These are phyloP conservation scores for Caloenas nicobarica DNA, from an alignment of 2,113 vertebrate species.

Conservation along the genomic window DNA sequence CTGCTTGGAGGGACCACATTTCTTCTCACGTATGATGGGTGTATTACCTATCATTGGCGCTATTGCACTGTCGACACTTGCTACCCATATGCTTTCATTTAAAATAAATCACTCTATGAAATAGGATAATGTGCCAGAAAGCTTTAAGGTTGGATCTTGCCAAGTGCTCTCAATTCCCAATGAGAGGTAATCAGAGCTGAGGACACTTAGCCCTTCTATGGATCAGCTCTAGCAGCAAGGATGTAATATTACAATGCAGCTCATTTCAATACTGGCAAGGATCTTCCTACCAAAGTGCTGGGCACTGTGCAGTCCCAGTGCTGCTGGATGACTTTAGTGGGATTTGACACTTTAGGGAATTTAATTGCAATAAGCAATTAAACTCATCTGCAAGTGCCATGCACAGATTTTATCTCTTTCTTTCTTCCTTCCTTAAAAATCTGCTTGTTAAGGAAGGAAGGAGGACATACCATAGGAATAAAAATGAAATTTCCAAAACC, in stretches of 20 bases:
- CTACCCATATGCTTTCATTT: background rate
- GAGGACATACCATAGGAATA: background rate
- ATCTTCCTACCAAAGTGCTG: background rate
- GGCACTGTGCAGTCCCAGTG: background rate
- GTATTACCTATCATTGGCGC: background rate
- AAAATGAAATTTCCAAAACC: background rate
- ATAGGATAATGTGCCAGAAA: background rate
- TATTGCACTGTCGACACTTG: background rate
- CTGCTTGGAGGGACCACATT: background rate
- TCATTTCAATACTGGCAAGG: background rate
- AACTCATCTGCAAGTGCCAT: background rate
- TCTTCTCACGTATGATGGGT: background rate
- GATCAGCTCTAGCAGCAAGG: background rate
- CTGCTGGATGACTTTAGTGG: background rate
- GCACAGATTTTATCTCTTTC: background rate
- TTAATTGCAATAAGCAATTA: background rate
- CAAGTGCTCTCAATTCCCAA: background rate
- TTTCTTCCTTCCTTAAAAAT: background rate
- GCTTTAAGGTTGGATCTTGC: background rate
- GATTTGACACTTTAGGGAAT: background rate
- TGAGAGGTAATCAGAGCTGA: background rate
- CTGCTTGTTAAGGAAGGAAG: background rate
- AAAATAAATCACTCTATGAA: background rate
- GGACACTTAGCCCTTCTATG: background rate
- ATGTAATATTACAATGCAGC: background rate